Percentiles rank a stretch among this genome's conserved stretches.
phyloP scores from a whole-genome alignment of 2,797 vertebrate genomes.

The Lagodon rhomboides region DNA sequence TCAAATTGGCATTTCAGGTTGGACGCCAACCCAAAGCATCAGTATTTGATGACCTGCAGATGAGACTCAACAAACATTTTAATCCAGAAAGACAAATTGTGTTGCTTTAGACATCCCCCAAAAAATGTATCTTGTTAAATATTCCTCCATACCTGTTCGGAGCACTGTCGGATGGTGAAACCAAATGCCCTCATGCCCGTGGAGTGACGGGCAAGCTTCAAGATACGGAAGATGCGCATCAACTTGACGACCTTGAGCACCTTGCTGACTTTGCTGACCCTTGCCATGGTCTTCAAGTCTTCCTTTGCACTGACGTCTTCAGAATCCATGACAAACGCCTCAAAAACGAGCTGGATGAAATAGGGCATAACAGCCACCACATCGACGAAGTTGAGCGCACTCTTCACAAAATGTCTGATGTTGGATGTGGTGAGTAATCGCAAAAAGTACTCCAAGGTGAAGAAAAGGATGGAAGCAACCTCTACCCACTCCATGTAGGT shows the following conservation, averaged over 20 bases:
- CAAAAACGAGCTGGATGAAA: constrained; percentile 91
- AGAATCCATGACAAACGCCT: constrained; percentile 85
- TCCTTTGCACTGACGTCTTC: constrained; percentile 84
- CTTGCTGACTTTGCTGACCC: constrained; percentile 93
- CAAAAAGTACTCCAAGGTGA: constrained; percentile 91
- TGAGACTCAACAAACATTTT: too few relatives aligned
- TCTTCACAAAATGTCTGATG: constrained; percentile 88
- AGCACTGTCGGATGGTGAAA: constrained; percentile 94
- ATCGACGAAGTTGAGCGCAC: constrained; percentile 91
- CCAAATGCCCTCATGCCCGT: constrained; percentile 94
- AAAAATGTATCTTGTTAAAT: not conserved
- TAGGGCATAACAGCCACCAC: constrained; percentile 93
- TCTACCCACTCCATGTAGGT: constrained; percentile 92
- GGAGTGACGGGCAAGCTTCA: constrained; percentile 94
- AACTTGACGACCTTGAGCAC: constrained; percentile 93
- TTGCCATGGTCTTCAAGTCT: constrained; percentile 90
- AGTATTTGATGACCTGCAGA: too few relatives aligned
- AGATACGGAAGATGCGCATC: constrained; percentile 94
- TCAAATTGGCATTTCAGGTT: too few relatives aligned
- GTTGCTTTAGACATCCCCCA: too few relatives aligned
- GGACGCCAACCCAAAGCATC: too few relatives aligned
- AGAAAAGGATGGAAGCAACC: constrained; percentile 91
- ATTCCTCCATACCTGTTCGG: constrained; percentile 88
- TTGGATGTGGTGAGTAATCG: constrained; percentile 89
- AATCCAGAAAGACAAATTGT: too few relatives aligned